A percentile compares a stretch with the other conserved stretches of the same genome.
phyloP scores from a whole-genome alignment of 92 coral and sea anemone genomes.

The Epizoanthus fatuus region DNA sequence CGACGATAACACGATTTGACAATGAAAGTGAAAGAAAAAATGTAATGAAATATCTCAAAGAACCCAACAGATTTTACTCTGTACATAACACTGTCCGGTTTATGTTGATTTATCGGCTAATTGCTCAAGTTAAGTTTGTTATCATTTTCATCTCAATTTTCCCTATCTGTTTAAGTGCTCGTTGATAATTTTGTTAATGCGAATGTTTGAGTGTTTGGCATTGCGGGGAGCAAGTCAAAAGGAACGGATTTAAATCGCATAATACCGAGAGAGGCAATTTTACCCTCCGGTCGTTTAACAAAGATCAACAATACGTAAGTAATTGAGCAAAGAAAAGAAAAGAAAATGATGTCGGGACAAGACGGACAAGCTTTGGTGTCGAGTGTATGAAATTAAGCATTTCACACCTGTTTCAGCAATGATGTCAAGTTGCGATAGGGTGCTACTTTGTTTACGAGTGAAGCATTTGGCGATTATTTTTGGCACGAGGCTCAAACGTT shows the following conservation, averaged over 20 bases:
- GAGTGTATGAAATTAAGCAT: neutral
- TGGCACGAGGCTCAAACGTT: neutral
- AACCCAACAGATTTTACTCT: no score
- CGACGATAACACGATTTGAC: neutral
- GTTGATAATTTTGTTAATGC: conserved; percentile 15
- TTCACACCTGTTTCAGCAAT: conserved; percentile 37
- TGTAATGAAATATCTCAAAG: no score
- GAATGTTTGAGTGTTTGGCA: conserved; percentile 17
- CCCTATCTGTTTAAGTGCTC: neutral
- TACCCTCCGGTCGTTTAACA: neutral
- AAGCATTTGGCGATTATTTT: neutral
- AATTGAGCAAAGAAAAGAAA: conserved; percentile 39
- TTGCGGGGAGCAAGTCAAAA: neutral
- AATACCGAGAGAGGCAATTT: neutral
- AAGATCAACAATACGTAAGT: conserved; percentile 13
- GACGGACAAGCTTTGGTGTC: conserved; percentile 9
- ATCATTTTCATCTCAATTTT: neutral
- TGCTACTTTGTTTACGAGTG: conserved; percentile 14
- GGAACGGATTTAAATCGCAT: conserved; percentile 3
- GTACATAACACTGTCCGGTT: neutral
- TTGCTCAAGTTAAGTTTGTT: neutral
- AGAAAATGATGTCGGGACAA: conserved; percentile 6
- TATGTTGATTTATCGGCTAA: conserved; percentile 2
- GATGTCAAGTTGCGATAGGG: neutral
- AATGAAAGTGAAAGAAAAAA: no score